Evolutionary conservation across 2,888 invertebrate species (phyloP), one percentile per base, ranked within the genome.

Genomic region (Melieria omissa): DNA sequence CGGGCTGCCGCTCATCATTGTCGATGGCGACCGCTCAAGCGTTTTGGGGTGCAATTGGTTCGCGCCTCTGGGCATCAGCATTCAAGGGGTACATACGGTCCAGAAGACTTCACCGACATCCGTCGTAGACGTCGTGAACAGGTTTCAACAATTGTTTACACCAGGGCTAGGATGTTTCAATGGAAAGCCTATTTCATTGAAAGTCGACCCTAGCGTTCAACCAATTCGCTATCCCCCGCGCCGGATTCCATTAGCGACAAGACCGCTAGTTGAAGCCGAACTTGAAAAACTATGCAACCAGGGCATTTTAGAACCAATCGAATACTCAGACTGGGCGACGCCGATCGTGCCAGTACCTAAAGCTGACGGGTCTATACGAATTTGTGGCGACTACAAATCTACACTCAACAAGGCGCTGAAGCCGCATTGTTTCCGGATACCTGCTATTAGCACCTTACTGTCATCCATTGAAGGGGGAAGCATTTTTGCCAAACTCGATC

Each of bases 401-500:
- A 85, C 84, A 0, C 16, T 85, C 10, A 85, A 85, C 73, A 76
- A 76, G 6, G 66, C 73, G 42, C 60, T 83, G 0, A 69, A 58
- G 55, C 75, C 79, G 5, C 78, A 79, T 66, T 72, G 68, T 68
- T 77, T 81, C 66, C 79, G 79, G 67, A 76, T 75, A 55, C 72
- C 73, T 45, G 66, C 72, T 4, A 68, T 76, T 4, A 74, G 16
- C 14, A 74, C 71, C 8, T 65, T 74, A 7, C 66, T 76, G 12
- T 65, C 70, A 29, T 73, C 61, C 49, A 80, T 82, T 44, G 71
- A 72, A 67, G 82, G 80, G 58, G 83, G 83, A 14, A 77, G 72
- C 49, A 69, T 77, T 42, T 86, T 86, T 75, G 77, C 81, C 4
- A 84, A 83, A 72, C 74, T 87, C 9, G 86, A 87, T 74, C 74